Evolutionary conservation across 2,113 vertebrate species (phyloP).

Genomic region (Passerina amoena): DNA sequence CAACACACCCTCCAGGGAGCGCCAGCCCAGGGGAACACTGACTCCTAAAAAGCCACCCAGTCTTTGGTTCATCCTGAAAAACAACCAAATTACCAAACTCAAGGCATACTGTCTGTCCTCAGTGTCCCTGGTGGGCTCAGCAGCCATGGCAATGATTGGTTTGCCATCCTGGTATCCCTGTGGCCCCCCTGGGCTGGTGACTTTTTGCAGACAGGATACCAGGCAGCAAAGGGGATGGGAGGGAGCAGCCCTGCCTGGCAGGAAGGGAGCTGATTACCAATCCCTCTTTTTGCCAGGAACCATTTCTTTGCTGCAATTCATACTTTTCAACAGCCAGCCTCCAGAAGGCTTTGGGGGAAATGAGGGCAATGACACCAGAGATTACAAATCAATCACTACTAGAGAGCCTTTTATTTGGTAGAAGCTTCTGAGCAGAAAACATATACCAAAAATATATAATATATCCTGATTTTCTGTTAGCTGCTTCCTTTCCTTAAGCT

Average conservation of each 20-base stretch:
- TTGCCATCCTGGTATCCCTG: slow-evolving; percentile 23
- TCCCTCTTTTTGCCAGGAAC: slow-evolving; percentile 14
- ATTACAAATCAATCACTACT: slow-evolving; percentile 67
- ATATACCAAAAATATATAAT: slow-evolving; percentile 21
- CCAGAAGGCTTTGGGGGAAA: slow-evolving; percentile 33
- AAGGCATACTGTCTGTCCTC: not conserved
- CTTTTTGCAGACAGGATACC: not conserved
- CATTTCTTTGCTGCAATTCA: slow-evolving; percentile 33
- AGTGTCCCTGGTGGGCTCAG: not conserved
- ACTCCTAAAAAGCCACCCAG: not conserved
- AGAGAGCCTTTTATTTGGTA: slow-evolving; percentile 35
- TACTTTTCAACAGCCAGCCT: slow-evolving; percentile 33
- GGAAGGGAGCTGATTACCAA: slow-evolving; percentile 59
- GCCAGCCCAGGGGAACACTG: not conserved
- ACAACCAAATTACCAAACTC: not conserved
- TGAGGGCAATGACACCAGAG: slow-evolving; percentile 45
- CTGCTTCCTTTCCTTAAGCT: not conserved
- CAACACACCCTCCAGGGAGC: not conserved
- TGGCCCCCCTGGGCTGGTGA: not conserved
- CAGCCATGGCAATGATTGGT: slow-evolving; percentile 52
- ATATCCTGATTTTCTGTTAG: not conserved
- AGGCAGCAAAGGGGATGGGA: slow-evolving; percentile 6
- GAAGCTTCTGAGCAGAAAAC: not conserved
- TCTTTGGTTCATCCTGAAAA: not conserved
- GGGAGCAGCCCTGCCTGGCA: slow-evolving; percentile 40